Conservation (phyloP, 2,113 vertebrate genomes). For the Oophaga pumilio region DNA sequence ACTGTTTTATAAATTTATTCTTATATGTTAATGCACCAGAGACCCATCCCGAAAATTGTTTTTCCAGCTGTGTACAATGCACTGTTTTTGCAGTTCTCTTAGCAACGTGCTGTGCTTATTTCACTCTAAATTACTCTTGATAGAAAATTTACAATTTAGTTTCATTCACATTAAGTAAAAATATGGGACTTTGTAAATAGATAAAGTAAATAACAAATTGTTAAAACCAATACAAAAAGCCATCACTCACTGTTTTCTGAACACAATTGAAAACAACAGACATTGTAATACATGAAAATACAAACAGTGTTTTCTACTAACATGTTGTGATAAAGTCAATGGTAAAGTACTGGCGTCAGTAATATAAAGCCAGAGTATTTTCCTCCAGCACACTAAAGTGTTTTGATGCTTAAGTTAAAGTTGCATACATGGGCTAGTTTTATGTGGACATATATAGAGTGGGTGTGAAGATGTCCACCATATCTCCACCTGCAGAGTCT, state of each 20-base stretch:
- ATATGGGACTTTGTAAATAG: neutral
- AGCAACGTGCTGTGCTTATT: neutral
- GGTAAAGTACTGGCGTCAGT: too few relatives aligned
- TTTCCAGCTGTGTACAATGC: neutral
- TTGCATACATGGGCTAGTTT: too few relatives aligned
- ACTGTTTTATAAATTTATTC: neutral
- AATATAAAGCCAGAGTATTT: too few relatives aligned
- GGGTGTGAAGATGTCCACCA: too few relatives aligned
- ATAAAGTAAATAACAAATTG: neutral
- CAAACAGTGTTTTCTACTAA: neutral
- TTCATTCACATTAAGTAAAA: neutral
- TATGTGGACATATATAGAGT: too few relatives aligned
- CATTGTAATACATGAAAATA: neutral
- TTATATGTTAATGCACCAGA: neutral
- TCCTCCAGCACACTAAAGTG: too few relatives aligned
- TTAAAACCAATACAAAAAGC: neutral
- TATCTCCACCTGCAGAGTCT: too few relatives aligned
- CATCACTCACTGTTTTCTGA: neutral
- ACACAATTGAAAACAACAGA: neutral
- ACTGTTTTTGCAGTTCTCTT: neutral
- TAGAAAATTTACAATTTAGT: neutral
- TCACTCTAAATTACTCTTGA: neutral
- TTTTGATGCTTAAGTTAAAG: too few relatives aligned
- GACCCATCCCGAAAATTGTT: neutral
- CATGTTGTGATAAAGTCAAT: too few relatives aligned